Percentiles rank a stretch among this genome's conserved stretches.
phyloP scores from a whole-genome alignment of 2,797 vertebrate species.

The Muraenolepis orangiensis region DNA sequence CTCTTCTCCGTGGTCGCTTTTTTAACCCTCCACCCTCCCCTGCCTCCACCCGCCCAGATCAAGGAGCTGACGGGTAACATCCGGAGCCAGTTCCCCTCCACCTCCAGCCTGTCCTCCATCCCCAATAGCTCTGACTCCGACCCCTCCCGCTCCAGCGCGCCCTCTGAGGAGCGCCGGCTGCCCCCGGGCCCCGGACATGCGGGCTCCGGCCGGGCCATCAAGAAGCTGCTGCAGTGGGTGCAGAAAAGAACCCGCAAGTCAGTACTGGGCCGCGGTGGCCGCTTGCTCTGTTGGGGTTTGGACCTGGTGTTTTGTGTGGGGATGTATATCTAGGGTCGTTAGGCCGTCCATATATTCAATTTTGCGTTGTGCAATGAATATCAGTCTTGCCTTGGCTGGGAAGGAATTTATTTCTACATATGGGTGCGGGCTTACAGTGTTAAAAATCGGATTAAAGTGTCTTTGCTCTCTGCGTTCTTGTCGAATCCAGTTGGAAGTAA shows the following conservation, averaged over 20 bases:
- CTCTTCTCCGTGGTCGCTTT: neutral
- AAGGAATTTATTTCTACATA: neutral
- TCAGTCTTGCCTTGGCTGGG: neutral
- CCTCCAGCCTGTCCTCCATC: slow-evolving; percentile 88
- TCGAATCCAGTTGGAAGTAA: too few relatives aligned
- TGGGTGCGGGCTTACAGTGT: neutral
- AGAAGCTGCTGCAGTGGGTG: slow-evolving; percentile 90
- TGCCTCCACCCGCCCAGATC: slow-evolving; percentile 72
- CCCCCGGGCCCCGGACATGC: slow-evolving; percentile 59
- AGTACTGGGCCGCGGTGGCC: slow-evolving; percentile 42
- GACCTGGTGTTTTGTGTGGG: neutral
- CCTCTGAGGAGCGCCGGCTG: slow-evolving; percentile 72
- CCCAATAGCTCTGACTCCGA: slow-evolving; percentile 89
- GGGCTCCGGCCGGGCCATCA: slow-evolving; percentile 89
- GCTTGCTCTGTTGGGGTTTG: neutral
- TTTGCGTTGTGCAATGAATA: neutral
- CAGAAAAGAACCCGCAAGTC: slow-evolving; percentile 94
- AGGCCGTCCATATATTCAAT: neutral
- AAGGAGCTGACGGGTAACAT: slow-evolving; percentile 97
- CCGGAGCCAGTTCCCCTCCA: slow-evolving; percentile 85
- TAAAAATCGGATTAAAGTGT: too few relatives aligned
- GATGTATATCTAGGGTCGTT: neutral
- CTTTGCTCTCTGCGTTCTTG: too few relatives aligned
- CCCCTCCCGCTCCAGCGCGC: slow-evolving; percentile 79
- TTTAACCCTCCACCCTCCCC: neutral